Evolutionary conservation across 2,888 invertebrate species (phyloP).

Genomic region (Pycnomerus fuliginosus): DNA sequence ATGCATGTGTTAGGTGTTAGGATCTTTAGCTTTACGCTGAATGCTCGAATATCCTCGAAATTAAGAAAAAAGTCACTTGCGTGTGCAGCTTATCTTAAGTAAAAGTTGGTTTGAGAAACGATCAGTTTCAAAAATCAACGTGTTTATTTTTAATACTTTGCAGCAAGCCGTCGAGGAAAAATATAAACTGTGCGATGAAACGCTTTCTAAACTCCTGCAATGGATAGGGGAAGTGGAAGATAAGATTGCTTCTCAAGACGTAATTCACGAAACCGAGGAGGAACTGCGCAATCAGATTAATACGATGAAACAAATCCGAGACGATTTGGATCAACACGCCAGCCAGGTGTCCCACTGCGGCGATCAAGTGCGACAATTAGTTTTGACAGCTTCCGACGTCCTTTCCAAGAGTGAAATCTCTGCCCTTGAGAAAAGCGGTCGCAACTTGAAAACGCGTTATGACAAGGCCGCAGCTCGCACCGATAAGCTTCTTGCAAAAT

Average conservation of each 20-base stretch:
- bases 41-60: constrained; percentile 14
- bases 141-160: constrained; percentile 40
- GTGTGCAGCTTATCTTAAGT: no score
- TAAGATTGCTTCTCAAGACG: constrained; percentile 79
- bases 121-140: no score
- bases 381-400: constrained; percentile 88
- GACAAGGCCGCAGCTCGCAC: constrained; percentile 80
- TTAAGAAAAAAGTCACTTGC: no score
- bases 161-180: constrained; percentile 96
- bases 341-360: constrained; percentile 81
- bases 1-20: constrained; percentile 52
- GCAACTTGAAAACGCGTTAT: constrained; percentile 78
- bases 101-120: no score
- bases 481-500: constrained; percentile 72
- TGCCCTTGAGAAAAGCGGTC: constrained; percentile 82
- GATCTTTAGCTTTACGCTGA: constrained; percentile 38
- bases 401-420: constrained; percentile 89
- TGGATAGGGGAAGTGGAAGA: constrained; percentile 87
- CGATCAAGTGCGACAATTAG: constrained; percentile 87
- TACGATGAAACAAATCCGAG: constrained; percentile 85
- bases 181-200: constrained; percentile 88
- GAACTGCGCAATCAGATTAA: constrained; percentile 87
- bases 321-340: constrained; percentile 84
- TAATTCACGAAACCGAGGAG: constrained; percentile 83
- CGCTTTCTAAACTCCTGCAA: constrained; percentile 77